These are phyloP conservation scores for Choloepus didactylus DNA, from an alignment of 2,797 vertebrate species.

Conservation along the genomic window DNA sequence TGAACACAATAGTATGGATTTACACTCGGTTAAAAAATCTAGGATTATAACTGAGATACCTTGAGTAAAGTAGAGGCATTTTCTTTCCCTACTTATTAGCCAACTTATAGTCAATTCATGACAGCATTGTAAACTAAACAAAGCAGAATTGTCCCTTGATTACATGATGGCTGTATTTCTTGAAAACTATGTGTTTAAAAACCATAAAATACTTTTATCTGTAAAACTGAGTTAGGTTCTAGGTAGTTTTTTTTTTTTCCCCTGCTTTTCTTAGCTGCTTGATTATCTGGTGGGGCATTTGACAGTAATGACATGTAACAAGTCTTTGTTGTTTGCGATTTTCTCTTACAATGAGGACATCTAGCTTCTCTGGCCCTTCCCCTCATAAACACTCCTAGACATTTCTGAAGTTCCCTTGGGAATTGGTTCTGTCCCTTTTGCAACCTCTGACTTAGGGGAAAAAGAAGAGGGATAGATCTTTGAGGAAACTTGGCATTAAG, in stretches of 20 bases:
- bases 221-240: constrained; percentile 17
- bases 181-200: background rate
- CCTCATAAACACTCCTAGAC: background rate
- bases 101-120: constrained; percentile 31
- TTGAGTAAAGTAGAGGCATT: constrained; percentile 30
- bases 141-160: background rate
- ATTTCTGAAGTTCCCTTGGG: background rate
- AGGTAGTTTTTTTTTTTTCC: constrained; percentile 30
- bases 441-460: background rate
- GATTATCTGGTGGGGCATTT: background rate
- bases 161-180: background rate
- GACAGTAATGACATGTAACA: background rate
- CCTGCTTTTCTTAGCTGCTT: constrained; percentile 28
- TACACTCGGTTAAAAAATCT: constrained; percentile 58
- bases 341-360: background rate
- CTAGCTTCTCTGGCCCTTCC: background rate
- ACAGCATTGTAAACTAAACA: background rate
- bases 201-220: background rate
- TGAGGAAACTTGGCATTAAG: background rate
- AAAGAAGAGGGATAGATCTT: background rate
- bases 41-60: constrained; percentile 56
- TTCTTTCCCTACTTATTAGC: constrained; percentile 64
- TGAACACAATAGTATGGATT: background rate
- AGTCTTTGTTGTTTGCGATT: background rate
- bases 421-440: constrained; percentile 18